A percentile compares a stretch with the other conserved stretches of the same genome.
Evolutionary conservation across 1,140 invertebrate genomes (phyloP).

Genomic region (Eurosta solidaginis): DNA sequence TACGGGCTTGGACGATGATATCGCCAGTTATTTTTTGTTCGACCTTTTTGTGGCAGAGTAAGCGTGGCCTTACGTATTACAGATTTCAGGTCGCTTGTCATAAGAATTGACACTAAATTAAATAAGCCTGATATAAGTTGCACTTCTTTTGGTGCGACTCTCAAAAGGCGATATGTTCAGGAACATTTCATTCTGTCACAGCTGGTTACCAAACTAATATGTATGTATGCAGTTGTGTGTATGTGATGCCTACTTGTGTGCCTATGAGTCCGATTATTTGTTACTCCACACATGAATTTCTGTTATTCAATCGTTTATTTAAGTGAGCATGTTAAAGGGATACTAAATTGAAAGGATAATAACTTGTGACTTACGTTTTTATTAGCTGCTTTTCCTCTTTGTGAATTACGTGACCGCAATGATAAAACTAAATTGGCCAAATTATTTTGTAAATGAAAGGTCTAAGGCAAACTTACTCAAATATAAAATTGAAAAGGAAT

Average conservation of each 20-base stretch:
- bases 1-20: no score
- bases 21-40: no score
- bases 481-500: not conserved
- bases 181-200: constrained; percentile 11
- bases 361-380: constrained; percentile 24
- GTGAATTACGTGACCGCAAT: constrained; percentile 20
- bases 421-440: constrained; percentile 24
- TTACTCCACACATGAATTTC: not conserved
- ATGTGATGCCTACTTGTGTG: not conserved
- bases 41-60: no score
- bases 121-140: no score
- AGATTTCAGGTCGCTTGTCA: no score
- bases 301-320: not conserved
- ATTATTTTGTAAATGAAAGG: constrained; percentile 8
- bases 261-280: not conserved
- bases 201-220: not conserved
- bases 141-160: no score
- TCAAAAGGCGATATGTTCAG: no score
- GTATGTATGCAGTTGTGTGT: no score
- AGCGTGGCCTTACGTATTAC: no score
- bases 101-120: no score
- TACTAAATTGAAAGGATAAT: constrained; percentile 26
- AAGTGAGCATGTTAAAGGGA: constrained; percentile 12
- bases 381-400: constrained; percentile 20
- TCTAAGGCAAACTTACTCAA: not conserved